phyloP scores from a whole-genome alignment of 2,888 invertebrate genomes.

The Andrena minutula region DNA sequence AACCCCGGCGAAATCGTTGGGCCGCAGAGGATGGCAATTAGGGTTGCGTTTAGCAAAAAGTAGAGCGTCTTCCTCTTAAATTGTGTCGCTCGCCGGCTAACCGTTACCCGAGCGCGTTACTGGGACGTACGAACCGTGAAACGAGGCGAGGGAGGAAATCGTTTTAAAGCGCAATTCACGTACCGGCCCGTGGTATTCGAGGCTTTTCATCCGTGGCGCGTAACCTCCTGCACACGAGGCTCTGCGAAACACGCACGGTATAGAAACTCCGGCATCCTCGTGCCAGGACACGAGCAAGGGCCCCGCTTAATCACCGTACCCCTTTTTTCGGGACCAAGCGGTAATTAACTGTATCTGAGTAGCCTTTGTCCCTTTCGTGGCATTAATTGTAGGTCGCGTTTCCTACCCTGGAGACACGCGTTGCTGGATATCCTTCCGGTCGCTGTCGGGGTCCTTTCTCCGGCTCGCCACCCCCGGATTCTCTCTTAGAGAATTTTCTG shows the following conservation, averaged over 20 bases:
- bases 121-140: slow-evolving; percentile 72
- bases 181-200: slow-evolving; percentile 41
- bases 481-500: not conserved
- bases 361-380: slow-evolving; percentile 52
- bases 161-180: slow-evolving; percentile 66
- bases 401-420: slow-evolving; percentile 77
- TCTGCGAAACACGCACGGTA: not conserved
- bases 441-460: slow-evolving; percentile 51
- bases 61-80: slow-evolving; percentile 65
- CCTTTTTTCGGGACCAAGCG: slow-evolving; percentile 47
- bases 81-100: slow-evolving; percentile 47
- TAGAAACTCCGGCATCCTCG: slow-evolving; percentile 18
- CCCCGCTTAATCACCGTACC: slow-evolving; percentile 27
- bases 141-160: slow-evolving; percentile 71
- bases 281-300: slow-evolving; percentile 12
- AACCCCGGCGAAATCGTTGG: slow-evolving; percentile 7
- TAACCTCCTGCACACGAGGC: not conserved
- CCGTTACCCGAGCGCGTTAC: slow-evolving; percentile 70
- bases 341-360: slow-evolving; percentile 58
- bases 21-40: slow-evolving; percentile 47
- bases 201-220: slow-evolving; percentile 36
- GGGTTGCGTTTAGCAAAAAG: slow-evolving; percentile 58
- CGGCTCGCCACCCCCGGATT: slow-evolving; percentile 9
- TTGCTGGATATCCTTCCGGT: slow-evolving; percentile 79
- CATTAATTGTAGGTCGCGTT: slow-evolving; percentile 62